Base-by-base conservation (phyloP, 2,888 invertebrate species). In the Epistrophella euchroma region DNA sequence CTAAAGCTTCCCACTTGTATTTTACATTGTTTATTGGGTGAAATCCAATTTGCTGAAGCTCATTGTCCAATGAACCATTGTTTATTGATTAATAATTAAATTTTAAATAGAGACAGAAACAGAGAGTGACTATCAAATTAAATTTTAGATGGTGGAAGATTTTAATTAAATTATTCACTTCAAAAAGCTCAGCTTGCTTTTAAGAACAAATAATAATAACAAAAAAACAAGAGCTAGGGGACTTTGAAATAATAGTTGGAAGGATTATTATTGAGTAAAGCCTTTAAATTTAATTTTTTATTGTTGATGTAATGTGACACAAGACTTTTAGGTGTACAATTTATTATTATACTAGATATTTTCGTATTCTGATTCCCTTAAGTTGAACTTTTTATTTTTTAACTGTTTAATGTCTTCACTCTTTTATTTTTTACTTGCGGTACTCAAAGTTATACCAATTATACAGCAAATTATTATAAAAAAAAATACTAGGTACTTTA, bases 81-180 rank as follows among this genome's bases (percentile, higher is more conserved):
- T 68, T 52, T 52, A 68, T 68, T 68, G 68, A 68, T 68, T 68
- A 68, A 68, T 52, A 68, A 68, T 68, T 68, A 68, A 60, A 68
- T 52, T 68, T 68, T 52, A 52, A 68, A 68, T 37, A 68, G 68
- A 45, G 50, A 25, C 52, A 47, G 19, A 64, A 11, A 43, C 45
- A 32, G 13, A 32, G 17, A 66, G 7, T 37, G 68, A 52, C 50
- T 68, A 68, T 52, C 10, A 68, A 68, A 52, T 52, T 52, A 52
- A 52, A 10, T n/a, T 52, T 52, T 37, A 68, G 68, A 68, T 68
- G 68, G 68, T 37, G 68, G 68, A 68, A 68, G 68, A 52, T 68
- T 68, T 68, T 68, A 68, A 68, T 68, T 68, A 52, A 68, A 68
- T 68, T 68, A 68, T 68, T 68, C 50, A 68, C 52, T 52, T 52